These are phyloP conservation scores for Sminthopsis crassicaudata DNA, from an alignment of 2,113 vertebrate genomes.

Conservation along the genomic window DNA sequence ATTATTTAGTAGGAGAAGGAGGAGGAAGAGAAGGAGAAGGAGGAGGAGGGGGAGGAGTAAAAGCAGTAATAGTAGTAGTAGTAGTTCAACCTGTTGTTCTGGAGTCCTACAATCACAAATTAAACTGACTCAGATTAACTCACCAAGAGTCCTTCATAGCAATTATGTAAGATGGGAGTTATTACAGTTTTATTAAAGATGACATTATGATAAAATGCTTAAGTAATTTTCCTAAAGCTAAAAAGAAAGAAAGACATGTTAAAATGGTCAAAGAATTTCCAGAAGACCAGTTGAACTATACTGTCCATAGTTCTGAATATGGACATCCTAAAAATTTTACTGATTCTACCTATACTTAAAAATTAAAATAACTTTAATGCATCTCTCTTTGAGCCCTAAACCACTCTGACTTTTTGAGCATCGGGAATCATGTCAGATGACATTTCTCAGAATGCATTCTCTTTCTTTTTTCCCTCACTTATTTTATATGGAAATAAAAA, in stretches of 20 bases:
- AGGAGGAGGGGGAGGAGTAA: too few relatives aligned
- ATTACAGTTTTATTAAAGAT: conserved; percentile 69
- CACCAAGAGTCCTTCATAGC: not conserved
- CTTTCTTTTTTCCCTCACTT: not conserved
- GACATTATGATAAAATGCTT: conserved; percentile 55
- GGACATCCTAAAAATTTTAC: not conserved
- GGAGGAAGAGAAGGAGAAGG: too few relatives aligned
- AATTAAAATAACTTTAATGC: conserved; percentile 18
- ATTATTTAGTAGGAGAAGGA: too few relatives aligned
- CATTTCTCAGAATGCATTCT: not conserved
- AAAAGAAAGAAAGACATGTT: conserved; percentile 25
- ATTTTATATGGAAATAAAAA: not conserved
- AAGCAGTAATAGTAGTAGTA: too few relatives aligned
- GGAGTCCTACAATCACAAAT: conserved; percentile 11
- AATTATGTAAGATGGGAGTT: conserved; percentile 38
- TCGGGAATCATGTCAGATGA: not conserved
- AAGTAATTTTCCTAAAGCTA: conserved; percentile 36
- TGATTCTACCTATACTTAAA: not conserved
- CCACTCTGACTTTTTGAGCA: not conserved
- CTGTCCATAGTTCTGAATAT: not conserved
- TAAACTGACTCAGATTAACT: conserved; percentile 22
- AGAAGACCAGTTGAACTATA: not conserved
- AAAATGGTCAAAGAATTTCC: not conserved
- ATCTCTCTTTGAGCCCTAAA: not conserved
- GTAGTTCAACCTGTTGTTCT: conserved; percentile 10